Percentiles rank a stretch among this genome's conserved stretches.
Evolutionary conservation across 2,888 invertebrate species (phyloP).

Genomic region (Lepidocyrtinus sp.): DNA sequence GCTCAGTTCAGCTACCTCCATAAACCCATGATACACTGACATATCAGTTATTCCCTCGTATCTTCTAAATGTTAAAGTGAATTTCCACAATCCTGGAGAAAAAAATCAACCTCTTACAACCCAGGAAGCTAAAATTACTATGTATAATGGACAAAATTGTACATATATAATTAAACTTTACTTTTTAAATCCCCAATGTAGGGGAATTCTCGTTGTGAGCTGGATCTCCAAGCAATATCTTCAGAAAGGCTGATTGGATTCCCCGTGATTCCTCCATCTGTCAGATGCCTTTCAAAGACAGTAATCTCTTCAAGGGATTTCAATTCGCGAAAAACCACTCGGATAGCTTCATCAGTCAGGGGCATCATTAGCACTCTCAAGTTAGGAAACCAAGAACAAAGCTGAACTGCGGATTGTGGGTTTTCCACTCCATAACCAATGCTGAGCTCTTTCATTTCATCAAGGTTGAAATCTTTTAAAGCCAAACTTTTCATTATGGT

Average conservation of each 20-base stretch:
- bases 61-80: conserved; percentile 54
- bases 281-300: conserved; percentile 60
- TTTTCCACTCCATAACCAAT: conserved; percentile 43
- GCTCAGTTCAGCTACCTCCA: conserved; percentile 49
- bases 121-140: neutral
- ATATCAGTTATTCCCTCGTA: conserved; percentile 58
- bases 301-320: conserved; percentile 59
- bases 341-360: conserved; percentile 56
- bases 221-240: conserved; percentile 29
- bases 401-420: neutral
- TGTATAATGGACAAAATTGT: neutral
- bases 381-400: conserved; percentile 44
- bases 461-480: neutral
- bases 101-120: neutral
- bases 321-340: conserved; percentile 52
- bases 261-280: conserved; percentile 60
- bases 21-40: conserved; percentile 58
- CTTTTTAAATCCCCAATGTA: conserved; percentile 65
- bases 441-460: conserved; percentile 39
- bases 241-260: conserved; percentile 37
- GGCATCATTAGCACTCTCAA: conserved; percentile 52
- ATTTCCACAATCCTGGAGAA: conserved; percentile 55
- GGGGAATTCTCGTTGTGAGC: conserved; percentile 39
- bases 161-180: too few species aligned
- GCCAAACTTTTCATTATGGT: conserved; percentile 24